Evolutionary conservation across 2,113 vertebrate genomes (phyloP).

Genomic region (Pangasianodon gigas): DNA sequence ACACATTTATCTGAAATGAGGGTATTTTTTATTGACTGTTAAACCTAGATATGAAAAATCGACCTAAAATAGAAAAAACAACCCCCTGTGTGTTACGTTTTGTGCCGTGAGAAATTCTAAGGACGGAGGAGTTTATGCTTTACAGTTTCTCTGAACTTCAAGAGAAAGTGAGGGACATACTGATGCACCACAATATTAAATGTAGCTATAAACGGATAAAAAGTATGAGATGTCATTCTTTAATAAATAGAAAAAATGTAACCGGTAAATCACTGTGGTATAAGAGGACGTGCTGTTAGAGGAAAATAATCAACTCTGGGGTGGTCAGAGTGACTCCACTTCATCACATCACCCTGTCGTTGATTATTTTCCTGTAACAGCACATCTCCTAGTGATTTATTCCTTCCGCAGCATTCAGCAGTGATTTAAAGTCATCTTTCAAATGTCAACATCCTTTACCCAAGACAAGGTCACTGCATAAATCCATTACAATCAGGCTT

Average conservation of each 20-base stretch:
- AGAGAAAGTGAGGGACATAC: no score
- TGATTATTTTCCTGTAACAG: neutral
- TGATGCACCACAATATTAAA: no score
- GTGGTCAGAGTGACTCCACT: neutral
- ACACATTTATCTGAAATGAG: no score
- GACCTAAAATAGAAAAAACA: no score
- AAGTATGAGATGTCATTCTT: neutral
- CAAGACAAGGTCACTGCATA: neutral
- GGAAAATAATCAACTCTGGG: neutral
- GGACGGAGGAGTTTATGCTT: neutral
- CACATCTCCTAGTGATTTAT: neutral
- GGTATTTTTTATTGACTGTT: no score
- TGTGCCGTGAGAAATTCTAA: no score
- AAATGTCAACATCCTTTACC: neutral
- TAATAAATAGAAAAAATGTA: neutral
- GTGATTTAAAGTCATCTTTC: neutral
- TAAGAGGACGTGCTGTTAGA: neutral
- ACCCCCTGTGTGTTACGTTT: no score
- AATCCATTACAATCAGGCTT: neutral
- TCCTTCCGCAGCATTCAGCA: neutral
- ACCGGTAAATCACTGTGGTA: neutral
- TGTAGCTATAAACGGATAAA: neutral
- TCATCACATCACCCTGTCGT: neutral
- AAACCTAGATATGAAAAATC: no score
- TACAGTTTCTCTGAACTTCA: no score